Conservation (phyloP, 1,140 invertebrate genomes). For the Polypedilum vanderplanki region DNA sequence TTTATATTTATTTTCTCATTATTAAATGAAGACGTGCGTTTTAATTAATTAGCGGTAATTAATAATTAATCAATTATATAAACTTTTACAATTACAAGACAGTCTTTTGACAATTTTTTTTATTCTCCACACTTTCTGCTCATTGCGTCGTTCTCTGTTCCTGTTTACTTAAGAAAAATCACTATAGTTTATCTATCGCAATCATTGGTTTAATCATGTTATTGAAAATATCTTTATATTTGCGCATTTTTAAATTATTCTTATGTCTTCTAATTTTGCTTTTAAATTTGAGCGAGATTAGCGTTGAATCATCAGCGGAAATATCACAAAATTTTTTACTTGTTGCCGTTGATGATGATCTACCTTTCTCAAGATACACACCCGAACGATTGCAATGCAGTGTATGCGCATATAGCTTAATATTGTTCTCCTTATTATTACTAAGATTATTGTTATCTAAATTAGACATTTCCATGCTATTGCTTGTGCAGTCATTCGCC, state of each 20-base stretch:
- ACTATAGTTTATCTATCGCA: constrained; percentile 23
- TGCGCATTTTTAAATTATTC: constrained; percentile 20
- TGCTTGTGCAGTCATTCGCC: constrained; percentile 6
- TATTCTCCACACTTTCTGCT: not conserved
- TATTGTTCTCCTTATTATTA: not conserved
- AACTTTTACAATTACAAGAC: not conserved
- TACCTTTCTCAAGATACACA: constrained; percentile 5
- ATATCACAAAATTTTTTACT: constrained; percentile 22
- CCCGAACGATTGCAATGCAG: constrained; percentile 15
- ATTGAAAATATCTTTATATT: constrained; percentile 20
- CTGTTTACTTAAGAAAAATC: not conserved
- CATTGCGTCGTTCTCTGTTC: not conserved
- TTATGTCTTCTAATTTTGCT: constrained; percentile 12
- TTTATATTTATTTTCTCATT: not conserved
- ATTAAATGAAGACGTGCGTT: constrained; percentile 7
- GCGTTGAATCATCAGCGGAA: not conserved
- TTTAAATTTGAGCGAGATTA: not conserved
- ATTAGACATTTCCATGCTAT: not conserved
- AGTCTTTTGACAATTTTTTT: not conserved
- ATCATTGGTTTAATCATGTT: constrained; percentile 1
- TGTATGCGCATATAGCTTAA: not conserved
- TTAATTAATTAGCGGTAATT: not conserved
- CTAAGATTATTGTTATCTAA: constrained; percentile 20
- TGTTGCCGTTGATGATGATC: not conserved
- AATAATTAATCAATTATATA: constrained; percentile 12